Percentiles rank a stretch among this genome's conserved stretches.
Conservation (phyloP, 2,797 vertebrate species). For the Orestias chungarensis region DNA sequence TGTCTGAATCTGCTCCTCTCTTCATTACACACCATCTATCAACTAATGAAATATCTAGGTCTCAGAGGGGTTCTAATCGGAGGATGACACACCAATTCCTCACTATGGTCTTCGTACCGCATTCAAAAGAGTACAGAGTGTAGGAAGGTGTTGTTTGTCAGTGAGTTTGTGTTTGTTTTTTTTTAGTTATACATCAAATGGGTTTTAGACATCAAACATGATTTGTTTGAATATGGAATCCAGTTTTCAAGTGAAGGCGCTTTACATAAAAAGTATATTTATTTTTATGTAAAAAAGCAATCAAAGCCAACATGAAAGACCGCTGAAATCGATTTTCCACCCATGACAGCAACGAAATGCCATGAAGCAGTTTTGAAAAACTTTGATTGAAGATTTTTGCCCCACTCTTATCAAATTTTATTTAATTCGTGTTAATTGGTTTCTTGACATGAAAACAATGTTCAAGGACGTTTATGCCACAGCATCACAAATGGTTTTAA, state of each 20-base stretch:
- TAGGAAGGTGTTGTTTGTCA: neutral
- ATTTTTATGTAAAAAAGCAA: too few relatives aligned
- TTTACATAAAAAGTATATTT: too few relatives aligned
- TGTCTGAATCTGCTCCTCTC: neutral
- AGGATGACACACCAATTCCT: constrained; percentile 19
- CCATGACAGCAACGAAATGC: too few relatives aligned
- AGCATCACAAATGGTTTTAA: too few relatives aligned
- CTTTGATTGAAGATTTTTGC: too few relatives aligned
- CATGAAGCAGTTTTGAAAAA: too few relatives aligned
- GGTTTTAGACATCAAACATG: neutral
- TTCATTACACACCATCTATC: neutral
- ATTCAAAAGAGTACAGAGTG: neutral
- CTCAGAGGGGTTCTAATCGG: constrained; percentile 11
- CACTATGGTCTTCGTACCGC: neutral
- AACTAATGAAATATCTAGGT: constrained; percentile 9
- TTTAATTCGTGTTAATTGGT: too few relatives aligned
- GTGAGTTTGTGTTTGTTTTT: neutral
- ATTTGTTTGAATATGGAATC: neutral
- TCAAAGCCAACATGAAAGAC: too few relatives aligned
- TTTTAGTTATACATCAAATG: neutral
- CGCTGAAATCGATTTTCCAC: too few relatives aligned
- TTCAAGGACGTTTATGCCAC: too few relatives aligned
- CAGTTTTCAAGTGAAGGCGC: neutral
- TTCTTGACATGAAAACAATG: too few relatives aligned
- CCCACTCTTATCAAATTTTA: too few relatives aligned